Percentiles rank a stretch among this genome's conserved stretches.
These are phyloP conservation scores for Phlogophora meticulosa DNA, from an alignment of 2,888 invertebrate genomes.

Conservation along the genomic window DNA sequence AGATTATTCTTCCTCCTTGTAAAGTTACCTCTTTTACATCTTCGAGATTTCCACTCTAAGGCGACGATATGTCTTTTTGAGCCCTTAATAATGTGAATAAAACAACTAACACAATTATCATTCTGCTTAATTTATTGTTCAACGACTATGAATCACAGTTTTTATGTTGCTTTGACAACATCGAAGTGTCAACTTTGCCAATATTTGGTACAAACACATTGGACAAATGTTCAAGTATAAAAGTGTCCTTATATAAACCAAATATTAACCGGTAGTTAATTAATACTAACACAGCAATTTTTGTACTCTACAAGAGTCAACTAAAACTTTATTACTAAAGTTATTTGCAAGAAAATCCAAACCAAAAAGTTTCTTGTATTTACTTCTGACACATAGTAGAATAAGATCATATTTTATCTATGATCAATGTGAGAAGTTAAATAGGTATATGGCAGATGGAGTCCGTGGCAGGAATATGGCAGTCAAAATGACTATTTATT, in stretches of 20 bases:
- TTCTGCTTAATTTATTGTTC: constrained; percentile 82
- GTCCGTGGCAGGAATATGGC: constrained; percentile 12
- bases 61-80: too few relatives aligned
- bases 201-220: constrained; percentile 58
- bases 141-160: constrained; percentile 85
- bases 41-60: too few relatives aligned
- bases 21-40: too few relatives aligned
- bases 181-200: constrained; percentile 29
- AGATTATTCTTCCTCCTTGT: too few relatives aligned
- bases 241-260: constrained; percentile 29
- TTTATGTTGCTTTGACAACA: constrained; percentile 69
- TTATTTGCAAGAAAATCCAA: constrained; percentile 41
- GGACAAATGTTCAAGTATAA: constrained; percentile 23
- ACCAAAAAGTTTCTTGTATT: neutral
- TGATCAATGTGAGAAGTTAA: too few relatives aligned
- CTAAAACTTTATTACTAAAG: constrained; percentile 30
- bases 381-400: too few relatives aligned
- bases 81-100: constrained; percentile 44
- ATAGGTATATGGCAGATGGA: neutral
- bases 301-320: constrained; percentile 74
- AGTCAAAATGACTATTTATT: neutral
- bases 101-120: constrained; percentile 34
- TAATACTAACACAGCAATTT: constrained; percentile 56
- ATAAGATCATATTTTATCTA: too few relatives aligned
- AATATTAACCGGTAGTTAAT: constrained; percentile 15